Evolutionary conservation across 2,888 invertebrate genomes (phyloP).

Genomic region (Andricus curvator): DNA sequence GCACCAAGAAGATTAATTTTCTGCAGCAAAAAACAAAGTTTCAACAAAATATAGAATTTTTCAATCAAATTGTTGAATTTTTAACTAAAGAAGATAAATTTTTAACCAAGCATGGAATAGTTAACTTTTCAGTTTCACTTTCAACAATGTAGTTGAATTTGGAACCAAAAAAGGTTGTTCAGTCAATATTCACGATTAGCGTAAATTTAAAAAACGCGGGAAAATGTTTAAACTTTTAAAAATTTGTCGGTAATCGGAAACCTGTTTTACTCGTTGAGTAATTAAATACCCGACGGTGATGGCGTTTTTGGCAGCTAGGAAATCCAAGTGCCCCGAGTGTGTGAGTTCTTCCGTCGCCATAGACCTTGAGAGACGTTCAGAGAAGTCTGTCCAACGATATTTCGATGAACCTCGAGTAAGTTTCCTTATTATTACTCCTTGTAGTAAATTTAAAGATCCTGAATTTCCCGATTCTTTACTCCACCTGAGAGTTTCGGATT

Average conservation of each 20-base stretch:
- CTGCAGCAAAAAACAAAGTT: no score
- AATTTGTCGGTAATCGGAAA: background rate
- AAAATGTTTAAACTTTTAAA: background rate
- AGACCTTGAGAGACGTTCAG: background rate
- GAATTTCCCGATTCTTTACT: slow-evolving; percentile 1
- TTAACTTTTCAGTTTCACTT: no score
- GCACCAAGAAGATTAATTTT: no score
- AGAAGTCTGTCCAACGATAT: background rate
- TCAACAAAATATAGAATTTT: no score
- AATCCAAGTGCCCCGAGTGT: background rate
- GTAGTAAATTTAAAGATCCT: background rate
- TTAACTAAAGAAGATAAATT: no score
- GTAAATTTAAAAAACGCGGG: slow-evolving; percentile 2
- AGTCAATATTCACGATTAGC: no score
- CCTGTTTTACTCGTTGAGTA: slow-evolving; percentile 3
- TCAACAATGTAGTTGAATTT: no score
- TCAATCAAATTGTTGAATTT: no score
- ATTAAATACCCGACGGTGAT: slow-evolving; percentile 27
- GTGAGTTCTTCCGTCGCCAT: slow-evolving; percentile 17
- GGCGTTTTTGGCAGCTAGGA: slow-evolving; percentile 18
- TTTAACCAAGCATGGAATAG: no score
- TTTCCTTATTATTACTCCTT: slow-evolving; percentile 3
- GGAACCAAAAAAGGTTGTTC: no score
- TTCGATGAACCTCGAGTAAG: slow-evolving; percentile 28
- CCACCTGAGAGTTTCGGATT: background rate